These are phyloP conservation scores for Micrasema minimum DNA, from an alignment of 1,140 invertebrate genomes.

Conservation along the genomic window DNA sequence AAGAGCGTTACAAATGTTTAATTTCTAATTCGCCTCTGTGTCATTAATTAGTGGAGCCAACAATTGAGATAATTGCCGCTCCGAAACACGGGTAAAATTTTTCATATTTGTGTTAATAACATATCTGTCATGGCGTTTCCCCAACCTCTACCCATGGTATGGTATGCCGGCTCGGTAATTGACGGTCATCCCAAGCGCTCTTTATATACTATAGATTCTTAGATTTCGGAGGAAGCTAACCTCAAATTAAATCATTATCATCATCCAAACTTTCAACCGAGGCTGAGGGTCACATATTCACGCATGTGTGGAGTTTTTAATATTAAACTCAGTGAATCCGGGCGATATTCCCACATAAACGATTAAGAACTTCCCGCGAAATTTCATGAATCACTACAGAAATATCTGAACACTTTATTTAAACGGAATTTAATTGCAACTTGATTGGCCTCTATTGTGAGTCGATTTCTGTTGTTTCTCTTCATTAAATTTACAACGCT, in stretches of 20 bases:
- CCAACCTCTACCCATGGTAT: not conserved
- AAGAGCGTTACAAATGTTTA: slow-evolving; percentile 32
- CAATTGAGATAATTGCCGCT: slow-evolving; percentile 51
- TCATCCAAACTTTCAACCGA: slow-evolving; percentile 13
- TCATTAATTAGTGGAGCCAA: slow-evolving; percentile 50
- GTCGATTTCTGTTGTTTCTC: too few species aligned
- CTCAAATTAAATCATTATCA: slow-evolving; percentile 44
- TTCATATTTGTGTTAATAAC: slow-evolving; percentile 54
- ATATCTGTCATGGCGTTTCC: slow-evolving; percentile 46
- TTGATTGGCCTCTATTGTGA: too few species aligned
- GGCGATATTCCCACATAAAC: slow-evolving; percentile 6
- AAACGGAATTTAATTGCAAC: not conserved
- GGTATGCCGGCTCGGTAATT: slow-evolving; percentile 40
- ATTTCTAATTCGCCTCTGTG: slow-evolving; percentile 32
- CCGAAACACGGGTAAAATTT: slow-evolving; percentile 43
- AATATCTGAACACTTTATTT: slow-evolving; percentile 3
- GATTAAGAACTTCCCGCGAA: slow-evolving; percentile 15
- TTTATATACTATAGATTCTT: not conserved
- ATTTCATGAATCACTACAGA: not conserved
- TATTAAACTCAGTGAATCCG: too few species aligned
- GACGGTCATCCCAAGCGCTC: not conserved
- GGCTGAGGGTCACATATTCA: slow-evolving; percentile 10
- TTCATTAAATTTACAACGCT: too few species aligned
- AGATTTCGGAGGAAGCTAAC: slow-evolving; percentile 16
- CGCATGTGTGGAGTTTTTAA: not conserved